These are phyloP conservation scores for Myotis brandtii DNA, from an alignment of 2,113 vertebrate species.

Conservation along the genomic window DNA sequence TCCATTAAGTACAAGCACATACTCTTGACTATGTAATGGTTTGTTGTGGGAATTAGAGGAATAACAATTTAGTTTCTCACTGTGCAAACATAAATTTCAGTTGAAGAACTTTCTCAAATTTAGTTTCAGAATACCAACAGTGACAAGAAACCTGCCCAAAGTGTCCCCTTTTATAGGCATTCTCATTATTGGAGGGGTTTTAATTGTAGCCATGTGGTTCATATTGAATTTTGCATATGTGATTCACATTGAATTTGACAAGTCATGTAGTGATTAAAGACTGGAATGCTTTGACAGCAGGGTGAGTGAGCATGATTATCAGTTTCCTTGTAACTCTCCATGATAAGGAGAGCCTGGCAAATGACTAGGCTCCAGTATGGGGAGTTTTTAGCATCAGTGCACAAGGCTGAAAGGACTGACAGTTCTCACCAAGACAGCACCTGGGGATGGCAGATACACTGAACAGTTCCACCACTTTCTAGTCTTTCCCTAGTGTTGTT, in stretches of 20 bases:
- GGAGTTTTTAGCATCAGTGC: conserved; percentile 95
- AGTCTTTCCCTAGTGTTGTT: conserved; percentile 37
- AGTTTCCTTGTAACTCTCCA: conserved; percentile 94
- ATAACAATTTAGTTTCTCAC: neutral
- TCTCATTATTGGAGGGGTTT: conserved; percentile 91
- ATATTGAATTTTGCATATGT: conserved; percentile 93
- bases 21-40: neutral
- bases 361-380: conserved; percentile 92
- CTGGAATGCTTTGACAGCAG: conserved; percentile 97
- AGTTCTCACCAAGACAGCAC: conserved; percentile 85
- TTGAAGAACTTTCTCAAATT: conserved; percentile 27
- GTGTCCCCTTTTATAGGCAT: conserved; percentile 79
- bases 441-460: conserved; percentile 82
- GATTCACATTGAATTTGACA: conserved; percentile 95
- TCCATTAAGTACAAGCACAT: neutral
- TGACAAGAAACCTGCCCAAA: conserved; percentile 62
- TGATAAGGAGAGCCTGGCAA: conserved; percentile 97
- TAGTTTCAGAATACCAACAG: conserved; percentile 63
- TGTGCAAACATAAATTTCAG: neutral
- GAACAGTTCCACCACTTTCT: conserved; percentile 69
- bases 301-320: conserved; percentile 96
- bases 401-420: conserved; percentile 91
- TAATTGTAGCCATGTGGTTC: conserved; percentile 90
- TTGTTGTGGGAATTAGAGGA: neutral
- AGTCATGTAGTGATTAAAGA: conserved; percentile 98